Base-by-base conservation (phyloP, 2,888 invertebrate species). In the Agrotis puta region DNA sequence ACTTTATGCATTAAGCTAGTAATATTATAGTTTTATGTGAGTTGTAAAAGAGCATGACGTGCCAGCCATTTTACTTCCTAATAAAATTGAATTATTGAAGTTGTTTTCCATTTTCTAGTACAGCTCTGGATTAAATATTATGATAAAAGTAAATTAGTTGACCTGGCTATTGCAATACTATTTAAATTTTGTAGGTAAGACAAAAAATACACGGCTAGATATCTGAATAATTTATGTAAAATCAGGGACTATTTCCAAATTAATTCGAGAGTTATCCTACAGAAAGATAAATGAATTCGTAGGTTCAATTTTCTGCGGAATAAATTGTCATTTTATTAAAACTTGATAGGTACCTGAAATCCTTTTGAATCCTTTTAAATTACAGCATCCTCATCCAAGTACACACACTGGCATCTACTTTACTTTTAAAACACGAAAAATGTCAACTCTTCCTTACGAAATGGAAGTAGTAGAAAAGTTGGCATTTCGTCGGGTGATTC, bases 401-500 rank as follows among this genome's bases (percentile, higher is more conserved):
- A 47, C 63, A 71, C 51, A 47, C 65, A 56, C 62, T 69, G 2
- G 54, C 66, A 72, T 77, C 58, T 81, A 56, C 62, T 48, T 70
- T 66, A 71, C 57, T 69, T 80, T 82, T 70, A 77, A 11, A 81
- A 79, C 76, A 74, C 75, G 75, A 77, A 85, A 81, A 85, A 81
- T 85, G 71, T 86, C 83, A 85, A 82, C 78, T 81, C 61, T 85
- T 74, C 45, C 72, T 80, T 80, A 72, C 67, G 56, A 79, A 82
- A 84, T 77, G 79, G 74, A 70, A 85, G 81, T 82, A 85, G 82
- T 74, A 82, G 85, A 80, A 89, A 88, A 90, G 90, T 92, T 91
- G 88, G 89, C 89, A 85, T 89, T 89, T 88, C 85, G 82, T 89
- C 84, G 84, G 84, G 92, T 93, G 93, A 93, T 92, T 92, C 94